Conservation (phyloP, 2,888 invertebrate species). For the Archaeoteleia sp. region DNA sequence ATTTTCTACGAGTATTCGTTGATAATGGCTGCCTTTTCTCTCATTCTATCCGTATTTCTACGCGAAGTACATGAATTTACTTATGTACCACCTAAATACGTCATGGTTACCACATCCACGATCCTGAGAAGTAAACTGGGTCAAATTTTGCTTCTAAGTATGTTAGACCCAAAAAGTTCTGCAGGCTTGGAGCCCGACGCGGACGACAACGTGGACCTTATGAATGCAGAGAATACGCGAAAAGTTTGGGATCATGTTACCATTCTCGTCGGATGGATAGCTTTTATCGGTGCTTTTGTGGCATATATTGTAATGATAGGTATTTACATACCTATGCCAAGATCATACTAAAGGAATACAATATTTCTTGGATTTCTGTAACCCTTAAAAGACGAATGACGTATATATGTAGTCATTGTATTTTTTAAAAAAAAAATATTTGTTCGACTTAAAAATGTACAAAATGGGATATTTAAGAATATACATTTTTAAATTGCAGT, state of each 20-base stretch:
- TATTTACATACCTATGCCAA: conserved; percentile 51
- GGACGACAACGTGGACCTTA: conserved; percentile 59
- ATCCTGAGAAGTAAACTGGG: conserved; percentile 63
- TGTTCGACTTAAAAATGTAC: too few species aligned
- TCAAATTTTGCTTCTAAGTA: conserved; percentile 61
- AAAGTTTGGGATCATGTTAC: conserved; percentile 60
- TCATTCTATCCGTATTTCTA: conserved; percentile 35
- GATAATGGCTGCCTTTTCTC: conserved; percentile 13
- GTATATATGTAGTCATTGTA: too few species aligned
- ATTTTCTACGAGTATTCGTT: conserved; percentile 64
- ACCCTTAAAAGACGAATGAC: too few species aligned
- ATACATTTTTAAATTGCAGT: too few species aligned
- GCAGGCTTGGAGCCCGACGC: conserved; percentile 57
- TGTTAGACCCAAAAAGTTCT: conserved; percentile 63
- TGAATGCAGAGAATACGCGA: conserved; percentile 35
- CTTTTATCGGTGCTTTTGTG: conserved; percentile 56
- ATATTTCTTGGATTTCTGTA: too few species aligned
- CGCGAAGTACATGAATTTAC: conserved; percentile 58
- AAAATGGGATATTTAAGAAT: too few species aligned
- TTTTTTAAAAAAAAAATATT: too few species aligned
- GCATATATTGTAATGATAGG: conserved; percentile 59
- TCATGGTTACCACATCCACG: conserved; percentile 51
- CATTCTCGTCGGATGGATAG: conserved; percentile 62
- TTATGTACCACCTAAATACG: conserved; percentile 59
- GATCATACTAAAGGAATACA: too few species aligned